These are phyloP conservation scores for Ischnura elegans DNA, from an alignment of 2,888 invertebrate genomes.

Conservation along the genomic window DNA sequence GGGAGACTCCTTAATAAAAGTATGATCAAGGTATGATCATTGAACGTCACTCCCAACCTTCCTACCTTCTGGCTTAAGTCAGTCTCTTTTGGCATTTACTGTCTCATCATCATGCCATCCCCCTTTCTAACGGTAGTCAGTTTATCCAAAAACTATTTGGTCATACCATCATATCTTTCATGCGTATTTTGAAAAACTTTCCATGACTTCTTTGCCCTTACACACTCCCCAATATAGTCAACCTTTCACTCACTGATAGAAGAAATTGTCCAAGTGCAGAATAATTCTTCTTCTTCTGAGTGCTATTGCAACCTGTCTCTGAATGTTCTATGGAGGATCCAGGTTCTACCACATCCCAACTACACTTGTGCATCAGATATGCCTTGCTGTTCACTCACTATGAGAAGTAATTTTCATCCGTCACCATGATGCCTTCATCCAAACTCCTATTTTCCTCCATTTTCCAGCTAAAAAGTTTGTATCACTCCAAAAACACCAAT, in stretches of 20 bases:
- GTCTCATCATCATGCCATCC: not conserved
- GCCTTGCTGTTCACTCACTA: conserved; percentile 19
- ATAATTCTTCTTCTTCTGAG: not conserved
- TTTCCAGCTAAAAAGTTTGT: not conserved
- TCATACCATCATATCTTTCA: conserved; percentile 6
- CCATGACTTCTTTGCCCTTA: not conserved
- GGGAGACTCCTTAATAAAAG: not conserved
- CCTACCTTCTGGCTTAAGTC: not conserved
- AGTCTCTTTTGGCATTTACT: not conserved
- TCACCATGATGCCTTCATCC: not conserved
- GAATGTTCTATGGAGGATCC: not conserved
- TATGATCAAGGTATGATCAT: not conserved
- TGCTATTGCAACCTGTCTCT: not conserved
- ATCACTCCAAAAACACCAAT: not conserved
- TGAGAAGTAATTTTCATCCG: not conserved
- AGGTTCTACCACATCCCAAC: not conserved
- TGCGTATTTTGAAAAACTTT: not conserved
- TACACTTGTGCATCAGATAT: not conserved
- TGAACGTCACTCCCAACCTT: not conserved
- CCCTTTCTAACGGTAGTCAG: not conserved
- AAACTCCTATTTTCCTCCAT: not conserved
- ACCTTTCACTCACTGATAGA: not conserved
- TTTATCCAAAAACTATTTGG: not conserved
- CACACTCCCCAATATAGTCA: not conserved
- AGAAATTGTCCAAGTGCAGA: not conserved